phyloP scores from a whole-genome alignment of 2,797 vertebrate species.

The Decapterus maruadsi region DNA sequence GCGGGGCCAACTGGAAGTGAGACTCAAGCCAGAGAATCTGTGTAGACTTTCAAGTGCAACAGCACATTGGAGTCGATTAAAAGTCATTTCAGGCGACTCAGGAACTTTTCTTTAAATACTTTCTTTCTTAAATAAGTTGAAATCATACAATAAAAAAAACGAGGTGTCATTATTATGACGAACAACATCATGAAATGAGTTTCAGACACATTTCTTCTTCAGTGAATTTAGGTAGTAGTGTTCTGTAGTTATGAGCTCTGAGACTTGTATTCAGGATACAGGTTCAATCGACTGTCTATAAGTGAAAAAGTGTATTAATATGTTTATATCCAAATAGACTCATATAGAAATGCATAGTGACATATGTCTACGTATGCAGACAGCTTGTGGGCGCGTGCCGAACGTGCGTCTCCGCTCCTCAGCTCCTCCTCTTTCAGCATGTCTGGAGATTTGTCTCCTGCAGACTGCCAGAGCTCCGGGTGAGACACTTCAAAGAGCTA shows the following conservation, averaged over 20 bases:
- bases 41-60: slow-evolving; percentile 29
- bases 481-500: slow-evolving; percentile 74
- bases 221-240: neutral
- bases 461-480: slow-evolving; percentile 64
- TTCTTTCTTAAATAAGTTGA: slow-evolving; percentile 1
- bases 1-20: slow-evolving; percentile 30
- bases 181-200: neutral
- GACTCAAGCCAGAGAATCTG: slow-evolving; percentile 37
- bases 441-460: slow-evolving; percentile 68
- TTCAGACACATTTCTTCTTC: neutral
- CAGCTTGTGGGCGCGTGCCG: neutral
- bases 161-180: neutral
- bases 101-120: slow-evolving; percentile 21
- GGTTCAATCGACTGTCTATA: neutral
- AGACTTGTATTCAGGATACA: too few relatives aligned
- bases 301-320: neutral
- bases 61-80: slow-evolving; percentile 26
- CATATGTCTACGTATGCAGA: neutral
- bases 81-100: slow-evolving; percentile 39
- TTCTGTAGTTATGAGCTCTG: neutral
- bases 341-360: neutral
- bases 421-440: slow-evolving; percentile 43
- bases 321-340: neutral
- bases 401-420: neutral
- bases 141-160: slow-evolving; percentile 5